These are phyloP conservation scores for Heliconius charithonia DNA, from an alignment of 2,888 invertebrate species.

Conservation along the genomic window DNA sequence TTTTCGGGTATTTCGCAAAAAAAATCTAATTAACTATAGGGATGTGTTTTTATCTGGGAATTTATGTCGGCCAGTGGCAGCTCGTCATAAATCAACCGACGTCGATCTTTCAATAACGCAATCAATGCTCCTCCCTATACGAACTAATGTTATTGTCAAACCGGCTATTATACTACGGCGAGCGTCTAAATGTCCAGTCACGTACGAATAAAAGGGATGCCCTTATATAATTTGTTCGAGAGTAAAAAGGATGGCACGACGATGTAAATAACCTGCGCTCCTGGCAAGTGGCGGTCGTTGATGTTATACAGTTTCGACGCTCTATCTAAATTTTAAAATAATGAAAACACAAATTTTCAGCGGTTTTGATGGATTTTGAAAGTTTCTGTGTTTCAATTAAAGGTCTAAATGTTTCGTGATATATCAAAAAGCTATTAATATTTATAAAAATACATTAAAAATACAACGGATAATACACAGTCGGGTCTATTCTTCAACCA, in stretches of 20 bases:
- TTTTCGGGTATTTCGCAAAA: constrained; percentile 26
- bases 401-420: not conserved
- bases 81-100: constrained; percentile 65
- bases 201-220: constrained; percentile 59
- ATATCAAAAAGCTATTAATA: too few species aligned
- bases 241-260: constrained; percentile 53
- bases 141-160: constrained; percentile 80
- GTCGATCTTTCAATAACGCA: constrained; percentile 80
- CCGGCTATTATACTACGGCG: constrained; percentile 72
- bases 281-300: constrained; percentile 36
- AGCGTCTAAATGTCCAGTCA: constrained; percentile 77
- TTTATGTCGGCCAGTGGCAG: constrained; percentile 47
- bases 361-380: not conserved
- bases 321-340: constrained; percentile 28
- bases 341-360: constrained; percentile 34
- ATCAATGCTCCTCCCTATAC: constrained; percentile 73
- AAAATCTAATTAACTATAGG: constrained; percentile 40
- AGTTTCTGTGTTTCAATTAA: not conserved
- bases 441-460: too few species aligned
- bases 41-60: constrained; percentile 43
- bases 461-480: too few species aligned
- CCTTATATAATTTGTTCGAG: constrained; percentile 49
- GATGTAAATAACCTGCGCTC: constrained; percentile 41
- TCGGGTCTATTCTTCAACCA: too few species aligned
- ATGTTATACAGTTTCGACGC: constrained; percentile 33